These are phyloP conservation scores for Cryptus armator DNA, from an alignment of 2,888 invertebrate genomes.

Conservation along the genomic window DNA sequence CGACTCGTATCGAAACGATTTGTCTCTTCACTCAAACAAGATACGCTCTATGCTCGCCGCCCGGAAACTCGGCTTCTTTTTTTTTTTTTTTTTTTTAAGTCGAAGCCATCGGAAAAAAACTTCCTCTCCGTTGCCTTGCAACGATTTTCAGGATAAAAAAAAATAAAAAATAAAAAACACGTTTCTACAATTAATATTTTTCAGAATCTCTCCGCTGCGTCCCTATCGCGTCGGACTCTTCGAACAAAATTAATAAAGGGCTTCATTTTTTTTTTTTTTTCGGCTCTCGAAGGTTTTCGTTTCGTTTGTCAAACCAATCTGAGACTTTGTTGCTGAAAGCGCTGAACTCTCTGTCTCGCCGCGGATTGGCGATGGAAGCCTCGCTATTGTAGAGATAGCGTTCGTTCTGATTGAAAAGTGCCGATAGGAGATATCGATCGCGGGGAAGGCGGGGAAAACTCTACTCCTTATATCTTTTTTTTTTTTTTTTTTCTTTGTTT, in stretches of 20 bases:
- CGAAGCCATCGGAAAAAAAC: not conserved
- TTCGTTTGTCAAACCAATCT: conserved; percentile 54
- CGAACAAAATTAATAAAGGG: conserved; percentile 24
- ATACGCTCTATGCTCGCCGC: too few species aligned
- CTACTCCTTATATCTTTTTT: conserved; percentile 44
- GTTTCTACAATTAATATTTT: not conserved
- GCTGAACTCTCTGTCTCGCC: conserved; percentile 43
- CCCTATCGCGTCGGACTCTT: conserved; percentile 24
- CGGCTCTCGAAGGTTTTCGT: not conserved
- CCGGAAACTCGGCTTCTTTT: too few species aligned
- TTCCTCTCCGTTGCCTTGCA: conserved; percentile 17
- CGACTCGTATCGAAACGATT: too few species aligned
- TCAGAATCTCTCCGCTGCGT: conserved; percentile 1
- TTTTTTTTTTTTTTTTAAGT: too few species aligned
- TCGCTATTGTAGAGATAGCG: conserved; percentile 55
- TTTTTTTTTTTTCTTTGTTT: conserved; percentile 15
- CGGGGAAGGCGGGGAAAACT: not conserved
- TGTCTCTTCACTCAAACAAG: too few species aligned
- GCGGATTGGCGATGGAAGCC: conserved; percentile 43
- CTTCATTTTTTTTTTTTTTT: conserved; percentile 20
- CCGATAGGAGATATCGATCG: conserved; percentile 64
- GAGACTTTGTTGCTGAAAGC: conserved; percentile 12
- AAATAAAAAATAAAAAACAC: not conserved
- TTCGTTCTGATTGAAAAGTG: conserved; percentile 64
- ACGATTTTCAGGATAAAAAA: conserved; percentile 11